Evolutionary conservation across 2,888 invertebrate species (phyloP).

Genomic region (Clusia tigrina): DNA sequence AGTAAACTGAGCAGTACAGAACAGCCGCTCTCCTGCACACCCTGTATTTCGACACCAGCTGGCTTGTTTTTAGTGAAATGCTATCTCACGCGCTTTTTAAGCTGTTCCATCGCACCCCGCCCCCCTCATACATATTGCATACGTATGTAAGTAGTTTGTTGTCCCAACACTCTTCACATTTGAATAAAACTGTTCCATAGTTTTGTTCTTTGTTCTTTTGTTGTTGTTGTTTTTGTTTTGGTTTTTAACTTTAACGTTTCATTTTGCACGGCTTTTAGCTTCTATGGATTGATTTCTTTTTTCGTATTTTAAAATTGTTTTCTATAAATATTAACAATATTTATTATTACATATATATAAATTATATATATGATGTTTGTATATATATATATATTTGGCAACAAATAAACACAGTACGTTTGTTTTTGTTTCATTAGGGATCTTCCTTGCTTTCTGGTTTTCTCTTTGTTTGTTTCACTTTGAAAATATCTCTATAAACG

Average conservation of each 20-base stretch:
- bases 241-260: constrained; percentile 14
- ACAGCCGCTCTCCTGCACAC: no score
- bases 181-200: constrained; percentile 28
- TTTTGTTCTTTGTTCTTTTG: constrained; percentile 22
- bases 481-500: constrained; percentile 34
- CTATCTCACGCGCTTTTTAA: no score
- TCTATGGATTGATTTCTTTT: constrained; percentile 32
- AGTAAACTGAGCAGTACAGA: no score
- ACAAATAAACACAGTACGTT: constrained; percentile 65
- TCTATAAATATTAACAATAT: constrained; percentile 35
- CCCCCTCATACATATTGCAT: no score
- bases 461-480: constrained; percentile 26
- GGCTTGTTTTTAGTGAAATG: no score
- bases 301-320: constrained; percentile 27
- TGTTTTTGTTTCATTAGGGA: no score
- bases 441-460: constrained; percentile 26
- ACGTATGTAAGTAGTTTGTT: no score
- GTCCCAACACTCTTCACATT: constrained; percentile 13
- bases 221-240: constrained; percentile 21
- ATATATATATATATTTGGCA: constrained; percentile 58
- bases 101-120: no score
- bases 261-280: constrained; percentile 40
- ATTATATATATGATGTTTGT: constrained; percentile 35
- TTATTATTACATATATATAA: constrained; percentile 46
- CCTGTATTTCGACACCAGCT: no score